A percentile compares a stretch with the other conserved stretches of the same genome.
phyloP scores from a whole-genome alignment of 2,888 invertebrate genomes.

The Caenorhabditis virilis region DNA sequence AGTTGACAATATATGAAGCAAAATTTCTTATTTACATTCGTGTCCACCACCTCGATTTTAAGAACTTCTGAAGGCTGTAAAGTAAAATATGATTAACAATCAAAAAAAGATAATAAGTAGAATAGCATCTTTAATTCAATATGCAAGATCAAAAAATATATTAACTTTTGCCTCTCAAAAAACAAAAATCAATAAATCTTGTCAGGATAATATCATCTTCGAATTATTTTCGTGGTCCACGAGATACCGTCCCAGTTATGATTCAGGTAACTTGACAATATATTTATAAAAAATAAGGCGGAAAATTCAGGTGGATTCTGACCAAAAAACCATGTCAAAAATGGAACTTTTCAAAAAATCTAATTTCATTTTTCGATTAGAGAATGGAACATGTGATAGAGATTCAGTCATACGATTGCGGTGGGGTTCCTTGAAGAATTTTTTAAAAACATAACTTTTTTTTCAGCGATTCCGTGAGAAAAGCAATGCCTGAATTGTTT shows the following conservation, averaged over 20 bases:
- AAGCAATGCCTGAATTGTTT: slow-evolving; percentile 20
- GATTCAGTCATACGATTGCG: neutral
- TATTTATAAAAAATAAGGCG: too few relatives aligned
- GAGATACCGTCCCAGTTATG: slow-evolving; percentile 36
- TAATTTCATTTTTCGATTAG: slow-evolving; percentile 2
- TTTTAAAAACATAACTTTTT: too few relatives aligned
- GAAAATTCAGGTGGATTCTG: slow-evolving; percentile 41
- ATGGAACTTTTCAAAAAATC: neutral
- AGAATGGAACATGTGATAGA: neutral
- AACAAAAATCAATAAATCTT: too few relatives aligned
- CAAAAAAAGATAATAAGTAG: too few relatives aligned
- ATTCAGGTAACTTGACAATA: slow-evolving; percentile 22
- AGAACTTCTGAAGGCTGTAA: too few relatives aligned
- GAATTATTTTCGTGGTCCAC: slow-evolving; percentile 42
- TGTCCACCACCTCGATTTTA: too few relatives aligned
- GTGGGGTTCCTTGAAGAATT: neutral
- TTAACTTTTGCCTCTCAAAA: too few relatives aligned
- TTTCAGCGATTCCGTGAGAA: slow-evolving; percentile 35
- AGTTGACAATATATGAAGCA: too few relatives aligned
- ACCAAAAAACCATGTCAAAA: slow-evolving; percentile 2
- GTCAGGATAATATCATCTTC: slow-evolving; percentile 46
- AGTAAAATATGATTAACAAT: too few relatives aligned
- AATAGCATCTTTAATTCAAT: too few relatives aligned
- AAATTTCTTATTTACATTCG: too few relatives aligned
- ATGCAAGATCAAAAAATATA: too few relatives aligned